These are phyloP conservation scores for Kuschelorhynchus macadamiae DNA, from an alignment of 2,888 invertebrate species.

Conservation along the genomic window DNA sequence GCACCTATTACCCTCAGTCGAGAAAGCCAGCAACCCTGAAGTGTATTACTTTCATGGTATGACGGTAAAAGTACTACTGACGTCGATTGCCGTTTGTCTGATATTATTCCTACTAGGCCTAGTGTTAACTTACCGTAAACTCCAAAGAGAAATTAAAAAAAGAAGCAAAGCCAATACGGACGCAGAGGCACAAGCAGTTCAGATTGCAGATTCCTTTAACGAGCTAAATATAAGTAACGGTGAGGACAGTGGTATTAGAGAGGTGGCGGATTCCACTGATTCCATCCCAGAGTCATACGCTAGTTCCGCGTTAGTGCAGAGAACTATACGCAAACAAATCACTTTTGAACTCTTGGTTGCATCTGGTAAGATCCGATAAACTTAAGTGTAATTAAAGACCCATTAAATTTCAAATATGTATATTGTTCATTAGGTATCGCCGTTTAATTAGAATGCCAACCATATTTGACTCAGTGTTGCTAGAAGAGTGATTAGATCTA, in stretches of 20 bases:
- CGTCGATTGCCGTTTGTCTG: conserved; percentile 35
- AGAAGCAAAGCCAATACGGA: background rate
- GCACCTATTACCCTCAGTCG: conserved; percentile 38
- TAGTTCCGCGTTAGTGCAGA: conserved; percentile 43
- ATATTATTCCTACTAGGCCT: conserved; percentile 19
- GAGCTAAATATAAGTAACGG: background rate
- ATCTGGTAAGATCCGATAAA: conserved; percentile 35
- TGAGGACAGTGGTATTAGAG: background rate
- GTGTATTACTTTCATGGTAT: conserved; percentile 3
- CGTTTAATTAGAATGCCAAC: too few species aligned
- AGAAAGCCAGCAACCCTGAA: background rate
- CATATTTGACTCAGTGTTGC: too few species aligned
- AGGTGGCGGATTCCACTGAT: conserved; percentile 18
- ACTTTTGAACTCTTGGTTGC: conserved; percentile 44
- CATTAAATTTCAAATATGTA: background rate
- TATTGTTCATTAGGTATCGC: too few species aligned
- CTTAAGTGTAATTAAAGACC: conserved; percentile 18
- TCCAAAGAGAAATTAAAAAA: conserved; percentile 13
- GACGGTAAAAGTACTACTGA: conserved; percentile 35
- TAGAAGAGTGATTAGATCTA: too few species aligned
- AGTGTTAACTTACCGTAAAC: conserved; percentile 23
- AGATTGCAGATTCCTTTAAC: background rate
- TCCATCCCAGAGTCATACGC: conserved; percentile 29
- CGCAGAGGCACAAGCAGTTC: background rate
- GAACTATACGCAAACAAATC: conserved; percentile 50